phyloP scores from a whole-genome alignment of 1,140 invertebrate genomes.

The Zaprionus ghesquierei region DNA sequence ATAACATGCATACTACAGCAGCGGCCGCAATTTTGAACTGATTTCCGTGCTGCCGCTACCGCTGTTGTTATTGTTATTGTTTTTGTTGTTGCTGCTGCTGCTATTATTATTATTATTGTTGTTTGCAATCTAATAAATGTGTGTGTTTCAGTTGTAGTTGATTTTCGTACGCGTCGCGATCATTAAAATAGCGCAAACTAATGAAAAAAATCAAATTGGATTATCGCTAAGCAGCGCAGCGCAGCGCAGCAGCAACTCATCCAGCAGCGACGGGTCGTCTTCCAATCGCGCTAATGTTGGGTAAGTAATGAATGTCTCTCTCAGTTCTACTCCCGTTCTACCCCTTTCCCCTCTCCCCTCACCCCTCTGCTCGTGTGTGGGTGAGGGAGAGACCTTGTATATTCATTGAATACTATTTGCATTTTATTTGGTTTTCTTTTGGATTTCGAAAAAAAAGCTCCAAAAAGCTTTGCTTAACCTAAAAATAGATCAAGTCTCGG shows the following conservation, averaged over 20 bases:
- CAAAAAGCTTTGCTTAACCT: slow-evolving; percentile 30
- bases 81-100: slow-evolving; percentile 4
- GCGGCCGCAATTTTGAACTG: slow-evolving; percentile 42
- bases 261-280: slow-evolving; percentile 4
- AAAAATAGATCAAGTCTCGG: slow-evolving; percentile 48
- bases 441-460: slow-evolving; percentile 26
- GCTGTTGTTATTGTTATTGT: slow-evolving; percentile 20
- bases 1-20: slow-evolving; percentile 2
- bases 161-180: slow-evolving; percentile 34
- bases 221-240: slow-evolving; percentile 27
- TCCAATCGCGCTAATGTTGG: slow-evolving; percentile 23
- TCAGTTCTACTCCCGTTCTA: neutral
- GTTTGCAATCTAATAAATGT: slow-evolving; percentile 55
- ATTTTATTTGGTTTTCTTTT: neutral
- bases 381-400: slow-evolving; percentile 1
- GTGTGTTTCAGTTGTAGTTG: slow-evolving; percentile 41
- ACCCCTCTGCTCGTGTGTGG: neutral
- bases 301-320: slow-evolving; percentile 27
- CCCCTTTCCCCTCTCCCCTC: neutral
- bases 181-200: slow-evolving; percentile 33
- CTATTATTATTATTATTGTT: slow-evolving; percentile 8
- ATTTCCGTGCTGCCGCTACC: slow-evolving; percentile 40
- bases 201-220: slow-evolving; percentile 47
- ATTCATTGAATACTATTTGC: slow-evolving; percentile 3
- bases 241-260: slow-evolving; percentile 3